These are phyloP conservation scores for Agapostemon virescens DNA, from an alignment of 2,888 invertebrate genomes.

Conservation along the genomic window DNA sequence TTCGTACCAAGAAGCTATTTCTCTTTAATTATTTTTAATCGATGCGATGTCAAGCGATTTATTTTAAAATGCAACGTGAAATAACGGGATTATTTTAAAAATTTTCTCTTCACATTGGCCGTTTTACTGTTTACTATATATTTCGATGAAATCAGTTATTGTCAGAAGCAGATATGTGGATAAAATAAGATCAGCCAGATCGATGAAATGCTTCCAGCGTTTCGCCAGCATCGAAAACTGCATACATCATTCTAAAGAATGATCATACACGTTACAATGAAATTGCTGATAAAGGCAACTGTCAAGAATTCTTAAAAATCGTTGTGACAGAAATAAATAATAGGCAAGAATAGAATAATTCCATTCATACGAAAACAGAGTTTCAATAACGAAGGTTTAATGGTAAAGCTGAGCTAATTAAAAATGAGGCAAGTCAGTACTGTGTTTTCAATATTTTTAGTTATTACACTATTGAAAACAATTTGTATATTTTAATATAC, in stretches of 20 bases:
- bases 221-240: neutral
- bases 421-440: too few relatives aligned
- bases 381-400: too few relatives aligned
- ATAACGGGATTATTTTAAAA: neutral
- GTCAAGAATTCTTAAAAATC: neutral
- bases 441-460: too few relatives aligned
- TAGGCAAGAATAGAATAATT: neutral
- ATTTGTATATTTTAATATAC: too few relatives aligned
- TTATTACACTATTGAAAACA: too few relatives aligned
- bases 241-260: neutral
- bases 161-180: neutral
- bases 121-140: neutral
- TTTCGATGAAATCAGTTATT: constrained; percentile 5
- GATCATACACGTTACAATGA: neutral
- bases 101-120: neutral
- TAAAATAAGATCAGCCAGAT: neutral
- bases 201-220: neutral
- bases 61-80: neutral
- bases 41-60: neutral
- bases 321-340: neutral
- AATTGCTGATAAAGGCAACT: neutral
- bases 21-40: neutral
- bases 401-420: too few relatives aligned
- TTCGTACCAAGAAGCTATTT: too few relatives aligned
- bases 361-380: too few relatives aligned